A percentile compares a stretch with the other conserved stretches of the same genome.
phyloP scores from a whole-genome alignment of 2,113 vertebrate genomes.

The Lampris megalopsis region DNA sequence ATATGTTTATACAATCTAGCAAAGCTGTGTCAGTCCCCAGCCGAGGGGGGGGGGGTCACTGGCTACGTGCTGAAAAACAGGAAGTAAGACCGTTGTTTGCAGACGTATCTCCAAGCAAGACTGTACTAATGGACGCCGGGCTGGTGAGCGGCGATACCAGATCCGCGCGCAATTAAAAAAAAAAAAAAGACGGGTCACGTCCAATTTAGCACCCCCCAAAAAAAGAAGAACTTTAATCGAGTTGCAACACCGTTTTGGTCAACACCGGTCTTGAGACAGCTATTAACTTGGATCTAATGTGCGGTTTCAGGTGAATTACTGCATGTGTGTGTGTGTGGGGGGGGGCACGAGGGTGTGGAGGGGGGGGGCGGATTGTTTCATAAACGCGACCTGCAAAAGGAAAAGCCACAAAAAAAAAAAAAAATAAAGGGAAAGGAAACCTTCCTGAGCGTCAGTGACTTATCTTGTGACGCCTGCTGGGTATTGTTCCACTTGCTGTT shows the following conservation, averaged over 20 bases:
- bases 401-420: constrained; percentile 56
- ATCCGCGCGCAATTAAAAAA: background rate
- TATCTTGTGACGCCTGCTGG: constrained; percentile 77
- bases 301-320: background rate
- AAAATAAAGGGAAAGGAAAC: constrained; percentile 79
- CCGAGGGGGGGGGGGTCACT: constrained; percentile 28
- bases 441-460: constrained; percentile 80
- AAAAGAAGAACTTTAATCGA: too few relatives aligned
- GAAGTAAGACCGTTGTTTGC: constrained; percentile 78
- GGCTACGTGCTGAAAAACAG: constrained; percentile 78
- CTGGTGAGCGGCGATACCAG: constrained; percentile 56
- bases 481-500: constrained; percentile 79
- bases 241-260: too few relatives aligned
- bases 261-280: too few relatives aligned
- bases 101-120: constrained; percentile 65
- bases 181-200: too few relatives aligned
- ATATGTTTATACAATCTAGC: constrained; percentile 70
- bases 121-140: constrained; percentile 64
- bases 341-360: background rate
- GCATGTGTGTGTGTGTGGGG: constrained; percentile 18
- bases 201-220: too few relatives aligned
- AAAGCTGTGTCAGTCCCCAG: constrained; percentile 59
- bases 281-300: too few relatives aligned
- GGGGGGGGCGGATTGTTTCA: constrained; percentile 8
- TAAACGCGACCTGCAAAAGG: constrained; percentile 58